Evolutionary conservation across 2,888 invertebrate species (phyloP).

Genomic region (Eustalomyia histrio): DNA sequence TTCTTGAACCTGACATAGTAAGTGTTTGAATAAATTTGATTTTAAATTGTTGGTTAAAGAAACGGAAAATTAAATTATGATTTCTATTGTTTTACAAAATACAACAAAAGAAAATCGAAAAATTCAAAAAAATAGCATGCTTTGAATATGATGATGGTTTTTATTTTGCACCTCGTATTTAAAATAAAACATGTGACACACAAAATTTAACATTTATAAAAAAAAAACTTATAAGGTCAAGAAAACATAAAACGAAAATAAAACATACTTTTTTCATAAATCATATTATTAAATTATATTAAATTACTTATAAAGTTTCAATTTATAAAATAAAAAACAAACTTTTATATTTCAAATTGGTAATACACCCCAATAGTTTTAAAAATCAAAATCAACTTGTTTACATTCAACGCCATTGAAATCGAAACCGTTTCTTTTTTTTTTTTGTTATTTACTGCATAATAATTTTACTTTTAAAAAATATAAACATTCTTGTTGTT

Average conservation of each 20-base stretch:
- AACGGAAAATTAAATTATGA: constrained; percentile 55
- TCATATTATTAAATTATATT: constrained; percentile 19
- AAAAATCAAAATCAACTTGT: constrained; percentile 13
- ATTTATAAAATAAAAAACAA: constrained; percentile 11
- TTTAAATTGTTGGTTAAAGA: constrained; percentile 47
- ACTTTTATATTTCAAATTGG: not conserved
- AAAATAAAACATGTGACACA: constrained; percentile 37
- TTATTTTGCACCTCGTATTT: constrained; percentile 3
- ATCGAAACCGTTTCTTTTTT: constrained; percentile 45
- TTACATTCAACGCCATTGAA: constrained; percentile 38
- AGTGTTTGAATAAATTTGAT: constrained; percentile 61
- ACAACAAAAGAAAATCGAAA: constrained; percentile 25
- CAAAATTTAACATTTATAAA: constrained; percentile 20
- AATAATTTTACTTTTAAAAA: constrained; percentile 24
- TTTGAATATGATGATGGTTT: constrained; percentile 36
- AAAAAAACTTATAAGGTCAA: constrained; percentile 16
- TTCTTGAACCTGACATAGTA: constrained; percentile 52
- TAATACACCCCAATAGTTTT: constrained; percentile 14
- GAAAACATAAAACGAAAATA: constrained; percentile 6
- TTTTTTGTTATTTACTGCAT: constrained; percentile 5
- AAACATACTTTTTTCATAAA: not conserved
- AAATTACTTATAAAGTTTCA: constrained; percentile 18
- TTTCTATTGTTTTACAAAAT: constrained; percentile 58
- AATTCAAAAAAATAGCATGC: constrained; percentile 44
- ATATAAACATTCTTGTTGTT: constrained; percentile 17